Conservation (phyloP, 2,888 invertebrate species). For the Drosophila birchii region DNA sequence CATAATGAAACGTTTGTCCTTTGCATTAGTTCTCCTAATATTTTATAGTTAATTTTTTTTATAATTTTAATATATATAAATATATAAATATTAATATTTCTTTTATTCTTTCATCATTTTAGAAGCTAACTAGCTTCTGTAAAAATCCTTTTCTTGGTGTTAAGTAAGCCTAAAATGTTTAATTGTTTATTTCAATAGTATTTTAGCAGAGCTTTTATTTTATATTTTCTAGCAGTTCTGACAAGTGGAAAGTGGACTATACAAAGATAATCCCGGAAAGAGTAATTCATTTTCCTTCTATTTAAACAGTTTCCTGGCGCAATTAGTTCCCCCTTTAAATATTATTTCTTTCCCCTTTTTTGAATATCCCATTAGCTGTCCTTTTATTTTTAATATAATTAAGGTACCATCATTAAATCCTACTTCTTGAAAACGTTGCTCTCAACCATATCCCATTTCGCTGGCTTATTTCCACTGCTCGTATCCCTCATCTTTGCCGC, state of each 20-base stretch:
- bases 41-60: too few species aligned
- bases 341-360: not conserved
- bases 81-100: too few species aligned
- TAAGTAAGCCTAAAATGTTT: not conserved
- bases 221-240: not conserved
- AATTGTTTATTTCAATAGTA: too few species aligned
- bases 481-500: slow-evolving; percentile 18
- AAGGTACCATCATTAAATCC: slow-evolving; percentile 29
- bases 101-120: not conserved
- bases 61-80: too few species aligned
- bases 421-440: slow-evolving; percentile 13
- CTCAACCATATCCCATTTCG: slow-evolving; percentile 25
- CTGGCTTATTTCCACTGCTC: slow-evolving; percentile 28
- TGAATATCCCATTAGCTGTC: not conserved
- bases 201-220: not conserved
- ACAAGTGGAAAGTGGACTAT: not conserved
- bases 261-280: not conserved
- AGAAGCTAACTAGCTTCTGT: not conserved
- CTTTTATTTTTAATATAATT: slow-evolving; percentile 36
- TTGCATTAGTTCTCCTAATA: too few species aligned
- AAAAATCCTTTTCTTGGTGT: not conserved
- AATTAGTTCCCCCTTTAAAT: not conserved
- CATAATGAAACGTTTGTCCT: too few species aligned
- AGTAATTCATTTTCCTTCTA: slow-evolving; percentile 1
- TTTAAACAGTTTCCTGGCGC: not conserved